These are phyloP conservation scores for Lasioglossum baleicum DNA, from an alignment of 1,140 invertebrate species.

Conservation along the genomic window DNA sequence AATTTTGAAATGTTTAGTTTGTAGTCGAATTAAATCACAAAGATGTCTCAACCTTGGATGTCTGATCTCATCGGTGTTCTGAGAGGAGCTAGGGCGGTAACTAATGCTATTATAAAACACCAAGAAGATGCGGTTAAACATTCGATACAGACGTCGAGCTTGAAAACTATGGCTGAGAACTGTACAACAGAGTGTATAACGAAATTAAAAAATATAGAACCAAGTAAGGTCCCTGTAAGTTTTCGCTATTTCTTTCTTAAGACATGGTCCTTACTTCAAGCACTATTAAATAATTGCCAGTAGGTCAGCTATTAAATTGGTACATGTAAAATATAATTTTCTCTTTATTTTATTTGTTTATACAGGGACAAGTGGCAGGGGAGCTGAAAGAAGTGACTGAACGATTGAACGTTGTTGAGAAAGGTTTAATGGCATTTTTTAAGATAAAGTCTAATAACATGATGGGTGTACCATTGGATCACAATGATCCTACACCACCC, in stretches of 20 bases:
- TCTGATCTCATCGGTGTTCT: conserved; percentile 73
- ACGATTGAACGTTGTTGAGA: conserved; percentile 70
- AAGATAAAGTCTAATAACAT: conserved; percentile 65
- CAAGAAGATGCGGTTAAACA: conserved; percentile 67
- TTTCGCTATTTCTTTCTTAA: not conserved
- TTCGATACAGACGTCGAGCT: conserved; percentile 69
- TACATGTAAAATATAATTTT: conserved; percentile 18
- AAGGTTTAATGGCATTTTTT: conserved; percentile 69
- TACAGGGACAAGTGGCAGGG: conserved; percentile 63
- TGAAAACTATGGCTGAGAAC: conserved; percentile 65
- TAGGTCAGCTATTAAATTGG: conserved; percentile 4
- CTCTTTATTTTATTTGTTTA: conserved; percentile 39
- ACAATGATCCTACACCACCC: conserved; percentile 19
- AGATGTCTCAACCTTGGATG: conserved; percentile 71
- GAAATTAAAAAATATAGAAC: conserved; percentile 70
- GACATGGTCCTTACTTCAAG: not conserved
- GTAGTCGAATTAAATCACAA: conserved; percentile 8
- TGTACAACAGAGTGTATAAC: conserved; percentile 59
- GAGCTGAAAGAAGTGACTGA: conserved; percentile 70
- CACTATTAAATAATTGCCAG: not conserved
- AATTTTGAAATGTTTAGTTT: not conserved
- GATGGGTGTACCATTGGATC: conserved; percentile 46
- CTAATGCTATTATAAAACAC: conserved; percentile 69
- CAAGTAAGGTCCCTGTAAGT: conserved; percentile 79
- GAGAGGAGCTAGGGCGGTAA: conserved; percentile 69